phyloP scores from a whole-genome alignment of 1,140 invertebrate species.

The Drosophila suzukii region DNA sequence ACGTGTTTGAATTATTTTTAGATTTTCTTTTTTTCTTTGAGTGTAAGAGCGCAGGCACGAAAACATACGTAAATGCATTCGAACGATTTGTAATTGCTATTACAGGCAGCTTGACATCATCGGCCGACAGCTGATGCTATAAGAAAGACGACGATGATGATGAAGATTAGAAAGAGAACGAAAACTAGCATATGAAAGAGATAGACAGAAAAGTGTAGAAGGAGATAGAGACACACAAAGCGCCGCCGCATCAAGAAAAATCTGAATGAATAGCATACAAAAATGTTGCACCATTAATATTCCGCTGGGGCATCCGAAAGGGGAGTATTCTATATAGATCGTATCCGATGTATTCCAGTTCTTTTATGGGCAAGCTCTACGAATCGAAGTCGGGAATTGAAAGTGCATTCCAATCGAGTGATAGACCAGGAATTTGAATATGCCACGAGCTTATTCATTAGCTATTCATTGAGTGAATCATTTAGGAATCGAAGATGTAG shows the following conservation, averaged over 20 bases:
- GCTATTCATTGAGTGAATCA: slow-evolving; percentile 26
- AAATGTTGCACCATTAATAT: slow-evolving; percentile 62
- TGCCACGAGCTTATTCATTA: slow-evolving; percentile 26
- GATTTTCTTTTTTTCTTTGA: neutral
- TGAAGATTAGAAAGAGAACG: slow-evolving; percentile 13
- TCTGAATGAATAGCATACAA: slow-evolving; percentile 66
- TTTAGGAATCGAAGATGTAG: neutral
- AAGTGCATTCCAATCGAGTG: slow-evolving; percentile 48
- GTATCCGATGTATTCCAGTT: slow-evolving; percentile 11
- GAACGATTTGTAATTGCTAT: slow-evolving; percentile 76
- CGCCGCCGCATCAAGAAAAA: slow-evolving; percentile 43
- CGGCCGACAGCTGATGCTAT: slow-evolving; percentile 58
- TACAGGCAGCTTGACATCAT: slow-evolving; percentile 74
- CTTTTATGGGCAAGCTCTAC: slow-evolving; percentile 10
- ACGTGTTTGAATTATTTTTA: neutral
- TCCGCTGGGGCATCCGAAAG: neutral
- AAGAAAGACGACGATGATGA: slow-evolving; percentile 21
- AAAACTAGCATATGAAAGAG: neutral
- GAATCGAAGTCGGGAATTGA: slow-evolving; percentile 9
- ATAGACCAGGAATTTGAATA: slow-evolving; percentile 27
- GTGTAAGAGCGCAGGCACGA: slow-evolving; percentile 11
- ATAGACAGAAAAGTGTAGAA: neutral
- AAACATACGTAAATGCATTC: slow-evolving; percentile 20
- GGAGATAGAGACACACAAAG: slow-evolving; percentile 38
- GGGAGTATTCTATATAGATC: slow-evolving; percentile 12